These are phyloP conservation scores for Chrysogorgia sp. DNA, from an alignment of 92 coral and sea anemone species.

Conservation along the genomic window DNA sequence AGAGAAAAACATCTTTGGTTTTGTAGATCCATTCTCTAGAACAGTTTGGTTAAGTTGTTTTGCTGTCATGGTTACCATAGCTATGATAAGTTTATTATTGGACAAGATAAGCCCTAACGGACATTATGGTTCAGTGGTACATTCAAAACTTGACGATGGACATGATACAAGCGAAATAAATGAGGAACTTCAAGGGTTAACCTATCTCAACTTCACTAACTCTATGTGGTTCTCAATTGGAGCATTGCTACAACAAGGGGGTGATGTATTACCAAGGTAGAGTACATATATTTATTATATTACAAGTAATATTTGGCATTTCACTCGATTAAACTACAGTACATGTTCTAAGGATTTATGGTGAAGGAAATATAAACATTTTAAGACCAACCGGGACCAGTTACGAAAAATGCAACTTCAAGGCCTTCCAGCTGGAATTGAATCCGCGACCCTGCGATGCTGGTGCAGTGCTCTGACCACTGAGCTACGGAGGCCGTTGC, in stretches of 20 bases:
- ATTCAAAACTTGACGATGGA: slow-evolving; percentile 49
- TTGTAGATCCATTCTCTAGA: slow-evolving; percentile 78
- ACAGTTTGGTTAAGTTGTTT: slow-evolving; percentile 63
- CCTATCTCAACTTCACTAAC: slow-evolving; percentile 70
- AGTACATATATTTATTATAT: neutral
- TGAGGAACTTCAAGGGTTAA: slow-evolving; percentile 62
- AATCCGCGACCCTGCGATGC: no score
- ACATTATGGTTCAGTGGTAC: slow-evolving; percentile 75
- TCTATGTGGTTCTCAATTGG: slow-evolving; percentile 88
- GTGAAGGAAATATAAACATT: neutral
- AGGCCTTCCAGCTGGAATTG: no score
- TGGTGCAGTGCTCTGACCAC: no score
- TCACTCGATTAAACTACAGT: no score
- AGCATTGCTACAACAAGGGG: slow-evolving; percentile 80
- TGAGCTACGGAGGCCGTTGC: no score
- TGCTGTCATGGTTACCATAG: slow-evolving; percentile 68
- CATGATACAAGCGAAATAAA: slow-evolving; percentile 52
- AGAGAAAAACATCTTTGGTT: slow-evolving; percentile 74
- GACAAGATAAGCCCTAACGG: slow-evolving; percentile 79
- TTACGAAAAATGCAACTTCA: no score
- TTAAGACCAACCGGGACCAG: no score
- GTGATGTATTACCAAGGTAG: slow-evolving; percentile 82
- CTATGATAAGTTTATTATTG: slow-evolving; percentile 66
- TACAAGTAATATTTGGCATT: no score
- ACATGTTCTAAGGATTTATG: no score